Conservation (phyloP, 1,140 invertebrate species). For the Ditylenchus dipsaci region DNA sequence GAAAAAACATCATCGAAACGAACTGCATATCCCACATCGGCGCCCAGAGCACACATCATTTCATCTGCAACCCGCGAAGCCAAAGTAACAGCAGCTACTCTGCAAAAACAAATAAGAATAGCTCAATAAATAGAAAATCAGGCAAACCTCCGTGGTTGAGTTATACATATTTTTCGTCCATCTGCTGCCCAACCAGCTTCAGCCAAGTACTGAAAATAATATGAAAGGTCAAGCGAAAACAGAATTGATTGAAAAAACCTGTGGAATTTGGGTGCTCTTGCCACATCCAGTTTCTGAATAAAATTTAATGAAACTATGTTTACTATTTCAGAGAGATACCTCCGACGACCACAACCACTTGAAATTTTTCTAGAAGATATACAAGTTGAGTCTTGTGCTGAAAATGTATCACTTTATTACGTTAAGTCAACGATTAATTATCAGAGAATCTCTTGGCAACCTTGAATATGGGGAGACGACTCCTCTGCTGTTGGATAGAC, state of each 20-base stretch:
- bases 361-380: slow-evolving; percentile 50
- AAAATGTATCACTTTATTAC: slow-evolving; percentile 19
- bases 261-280: slow-evolving; percentile 90
- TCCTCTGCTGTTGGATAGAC: slow-evolving; percentile 54
- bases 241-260: slow-evolving; percentile 64
- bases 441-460: slow-evolving; percentile 16
- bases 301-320: slow-evolving; percentile 8
- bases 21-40: slow-evolving; percentile 85
- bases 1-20: slow-evolving; percentile 76
- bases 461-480: slow-evolving; percentile 52
- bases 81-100: slow-evolving; percentile 61
- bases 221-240: background rate
- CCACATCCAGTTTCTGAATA: slow-evolving; percentile 82
- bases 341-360: slow-evolving; percentile 69
- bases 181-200: slow-evolving; percentile 77
- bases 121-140: slow-evolving; percentile 60
- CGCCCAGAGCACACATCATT: slow-evolving; percentile 71
- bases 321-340: slow-evolving; percentile 65
- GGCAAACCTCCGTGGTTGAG: slow-evolving; percentile 83
- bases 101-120: slow-evolving; percentile 1
- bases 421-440: background rate
- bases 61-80: slow-evolving; percentile 86
- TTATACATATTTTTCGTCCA: slow-evolving; percentile 73
- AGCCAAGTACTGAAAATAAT: slow-evolving; percentile 71
- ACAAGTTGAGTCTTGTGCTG: slow-evolving; percentile 53